Percentiles rank a stretch among this genome's conserved stretches.
Evolutionary conservation across 1,140 invertebrate genomes (phyloP).

Genomic region (Protaetia brevitarsis): DNA sequence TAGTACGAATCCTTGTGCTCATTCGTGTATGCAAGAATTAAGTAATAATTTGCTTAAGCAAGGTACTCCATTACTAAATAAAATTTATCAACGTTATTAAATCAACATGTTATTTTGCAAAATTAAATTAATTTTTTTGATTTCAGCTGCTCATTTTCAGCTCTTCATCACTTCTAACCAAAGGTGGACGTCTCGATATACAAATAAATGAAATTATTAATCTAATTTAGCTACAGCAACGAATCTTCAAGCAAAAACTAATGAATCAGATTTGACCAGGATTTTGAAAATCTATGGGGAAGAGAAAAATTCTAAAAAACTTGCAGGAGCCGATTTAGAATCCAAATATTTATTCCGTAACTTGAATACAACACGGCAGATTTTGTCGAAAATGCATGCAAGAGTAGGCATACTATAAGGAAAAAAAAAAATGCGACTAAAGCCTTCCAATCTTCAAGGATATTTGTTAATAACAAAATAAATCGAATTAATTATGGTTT

Average conservation of each 20-base stretch:
- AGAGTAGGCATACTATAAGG: slow-evolving; percentile 70
- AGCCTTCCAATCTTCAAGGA: slow-evolving; percentile 90
- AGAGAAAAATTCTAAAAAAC: slow-evolving; percentile 82
- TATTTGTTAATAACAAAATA: slow-evolving; percentile 96
- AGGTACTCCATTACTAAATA: slow-evolving; percentile 75
- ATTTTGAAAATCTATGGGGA: slow-evolving; percentile 90
- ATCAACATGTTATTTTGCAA: slow-evolving; percentile 54
- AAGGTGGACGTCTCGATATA: slow-evolving; percentile 91
- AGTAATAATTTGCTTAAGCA: slow-evolving; percentile 63
- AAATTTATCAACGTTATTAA: slow-evolving; percentile 72
- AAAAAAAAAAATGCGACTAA: slow-evolving; percentile 79
- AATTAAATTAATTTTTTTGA: slow-evolving; percentile 85
- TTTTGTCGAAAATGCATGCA: slow-evolving; percentile 67
- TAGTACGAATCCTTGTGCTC: slow-evolving; percentile 81
- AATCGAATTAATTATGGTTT: slow-evolving; percentile 93
- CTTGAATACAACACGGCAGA: slow-evolving; percentile 81
- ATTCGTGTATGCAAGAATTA: slow-evolving; percentile 63
- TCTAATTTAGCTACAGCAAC: slow-evolving; percentile 75
- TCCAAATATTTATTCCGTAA: slow-evolving; percentile 75
- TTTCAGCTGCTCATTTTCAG: slow-evolving; percentile 86
- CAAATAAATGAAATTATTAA: slow-evolving; percentile 82
- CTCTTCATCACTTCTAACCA: slow-evolving; percentile 78
- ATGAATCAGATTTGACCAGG: slow-evolving; percentile 73
- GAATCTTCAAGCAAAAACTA: slow-evolving; percentile 76
- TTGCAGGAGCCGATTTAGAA: slow-evolving; percentile 85